A percentile compares a stretch with the other conserved stretches of the same genome.
Conservation (phyloP, 2,113 vertebrate genomes). For the Clupea harengus region DNA sequence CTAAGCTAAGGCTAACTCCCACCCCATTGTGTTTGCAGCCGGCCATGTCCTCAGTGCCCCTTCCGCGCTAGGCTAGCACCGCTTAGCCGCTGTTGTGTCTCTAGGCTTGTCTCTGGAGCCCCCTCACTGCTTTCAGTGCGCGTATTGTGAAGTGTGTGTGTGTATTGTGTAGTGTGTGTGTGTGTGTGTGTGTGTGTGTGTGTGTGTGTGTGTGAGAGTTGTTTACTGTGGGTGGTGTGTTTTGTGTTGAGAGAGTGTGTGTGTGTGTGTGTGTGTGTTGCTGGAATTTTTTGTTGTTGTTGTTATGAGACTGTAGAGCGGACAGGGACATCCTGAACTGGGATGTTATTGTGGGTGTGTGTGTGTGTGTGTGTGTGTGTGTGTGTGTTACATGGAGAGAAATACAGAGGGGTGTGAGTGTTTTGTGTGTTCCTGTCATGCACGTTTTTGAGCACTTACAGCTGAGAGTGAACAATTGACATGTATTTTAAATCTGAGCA, state of each 20-base stretch:
- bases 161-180: background rate
- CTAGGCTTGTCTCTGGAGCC: background rate
- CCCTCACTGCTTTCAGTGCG: background rate
- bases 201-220: background rate
- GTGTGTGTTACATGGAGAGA: background rate
- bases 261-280: constrained; percentile 15
- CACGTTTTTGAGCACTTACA: background rate
- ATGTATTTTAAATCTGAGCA: background rate
- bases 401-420: background rate
- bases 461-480: background rate
- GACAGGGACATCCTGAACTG: constrained; percentile 1
- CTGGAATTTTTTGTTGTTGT: background rate
- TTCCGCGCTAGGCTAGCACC: background rate
- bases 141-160: background rate
- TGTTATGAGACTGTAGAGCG: too few species aligned
- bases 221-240: constrained; percentile 1
- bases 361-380: background rate
- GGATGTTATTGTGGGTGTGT: background rate
- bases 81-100: background rate
- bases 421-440: background rate
- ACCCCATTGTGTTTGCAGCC: background rate
- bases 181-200: constrained; percentile 24
- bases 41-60: background rate
- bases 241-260: background rate
- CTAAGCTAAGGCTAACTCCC: background rate